phyloP scores from a whole-genome alignment of 2,113 vertebrate species.

The Penelope pileata region DNA sequence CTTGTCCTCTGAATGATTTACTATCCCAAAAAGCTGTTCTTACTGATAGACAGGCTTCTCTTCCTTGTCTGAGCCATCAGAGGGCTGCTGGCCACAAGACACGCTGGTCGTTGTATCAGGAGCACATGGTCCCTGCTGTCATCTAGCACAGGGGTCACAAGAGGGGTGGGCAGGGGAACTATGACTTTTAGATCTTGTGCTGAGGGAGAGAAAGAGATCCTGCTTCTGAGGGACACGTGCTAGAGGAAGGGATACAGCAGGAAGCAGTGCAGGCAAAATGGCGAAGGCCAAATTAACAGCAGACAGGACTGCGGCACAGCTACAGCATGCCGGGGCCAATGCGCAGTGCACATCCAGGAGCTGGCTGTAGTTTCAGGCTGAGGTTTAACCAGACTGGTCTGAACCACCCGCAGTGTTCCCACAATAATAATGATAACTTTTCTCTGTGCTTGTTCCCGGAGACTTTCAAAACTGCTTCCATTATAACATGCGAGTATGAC shows the following conservation, averaged over 20 bases:
- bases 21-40: background rate
- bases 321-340: background rate
- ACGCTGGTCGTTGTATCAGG: accelerated
- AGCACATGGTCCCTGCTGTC: background rate
- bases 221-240: background rate
- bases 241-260: background rate
- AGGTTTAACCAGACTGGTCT: background rate
- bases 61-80: background rate
- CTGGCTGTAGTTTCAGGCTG: background rate
- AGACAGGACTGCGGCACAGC: background rate
- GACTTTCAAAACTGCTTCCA: background rate
- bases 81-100: background rate
- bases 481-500: background rate
- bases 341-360: background rate
- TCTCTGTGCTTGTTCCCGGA: background rate
- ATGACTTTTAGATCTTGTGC: background rate
- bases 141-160: accelerated
- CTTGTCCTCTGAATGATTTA: background rate
- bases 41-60: background rate
- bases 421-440: background rate
- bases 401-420: background rate
- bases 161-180: background rate
- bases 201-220: background rate
- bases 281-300: background rate
- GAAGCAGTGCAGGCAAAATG: background rate